Evolutionary conservation across 2,888 invertebrate genomes (phyloP), one percentile per base, ranked within the genome.

Genomic region (Caenorhabditis wallacei): DNA sequence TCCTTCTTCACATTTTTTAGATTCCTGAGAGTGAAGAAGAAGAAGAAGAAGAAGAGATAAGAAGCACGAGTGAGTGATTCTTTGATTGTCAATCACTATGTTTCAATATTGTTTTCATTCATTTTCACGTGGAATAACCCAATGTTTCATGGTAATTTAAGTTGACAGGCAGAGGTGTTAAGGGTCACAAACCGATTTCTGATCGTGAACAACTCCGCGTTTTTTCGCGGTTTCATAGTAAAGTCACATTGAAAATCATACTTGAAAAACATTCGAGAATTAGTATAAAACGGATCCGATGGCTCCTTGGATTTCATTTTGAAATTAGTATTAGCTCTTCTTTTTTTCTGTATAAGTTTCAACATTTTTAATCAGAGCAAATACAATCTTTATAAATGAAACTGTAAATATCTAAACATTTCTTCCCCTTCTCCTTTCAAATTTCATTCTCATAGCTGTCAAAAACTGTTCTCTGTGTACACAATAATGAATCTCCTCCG

Each of bases 71-170:
- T 43, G 24, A 61, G 53, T 66, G 66, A 66, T 53, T 66, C 66
- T 66, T 66, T 66, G 66, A 66, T 66, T 66, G 66, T 53, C 66
- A 66, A 40, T 66, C 53, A 56, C 64, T 63, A 63, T 74, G 63
- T 74, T 64, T 74, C 46, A 66, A 66, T 74, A 48, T 64, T 74
- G 54, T 74, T 74, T 54, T 72, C 72, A 59, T 71, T 71, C 71
- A 48, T 57, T 57, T 70, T 57, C 13, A 30, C 2, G 18, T 18
- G 22, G n/a, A 57, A n/a, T 59, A 13, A 20, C 56, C 24, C 46
- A 24, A 16, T 43, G 37, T 43, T 18, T 30, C 64, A 64, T 64
- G 64, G 48, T 64, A 64, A 64, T 64, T 64, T 22, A 8, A 64
- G 24, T 51, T 56, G 43, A 40, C 61, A 24, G 53, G 13, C 22